These are phyloP conservation scores for Arctopsyche grandis DNA, from an alignment of 1,140 invertebrate genomes.

Conservation along the genomic window DNA sequence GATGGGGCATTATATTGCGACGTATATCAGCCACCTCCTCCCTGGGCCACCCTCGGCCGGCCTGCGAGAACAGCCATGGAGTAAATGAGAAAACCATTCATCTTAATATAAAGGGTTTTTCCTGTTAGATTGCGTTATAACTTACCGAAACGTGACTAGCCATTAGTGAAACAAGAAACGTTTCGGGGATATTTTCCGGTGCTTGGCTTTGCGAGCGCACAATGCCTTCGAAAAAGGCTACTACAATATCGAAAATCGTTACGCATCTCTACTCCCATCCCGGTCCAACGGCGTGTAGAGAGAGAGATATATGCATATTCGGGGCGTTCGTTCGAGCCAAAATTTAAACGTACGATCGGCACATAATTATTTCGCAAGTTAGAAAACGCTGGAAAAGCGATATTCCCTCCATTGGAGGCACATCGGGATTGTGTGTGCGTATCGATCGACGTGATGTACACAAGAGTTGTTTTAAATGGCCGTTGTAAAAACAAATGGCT, in stretches of 20 bases:
- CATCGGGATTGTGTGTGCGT: background rate
- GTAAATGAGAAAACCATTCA: slow-evolving; percentile 55
- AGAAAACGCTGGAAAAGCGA: background rate
- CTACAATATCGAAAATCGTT: slow-evolving; percentile 1
- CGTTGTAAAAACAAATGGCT: slow-evolving; percentile 52
- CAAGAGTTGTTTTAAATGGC: slow-evolving; percentile 52
- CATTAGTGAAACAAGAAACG: slow-evolving; percentile 34
- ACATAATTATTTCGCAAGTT: background rate
- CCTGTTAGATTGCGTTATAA: slow-evolving; percentile 54
- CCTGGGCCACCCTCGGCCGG: slow-evolving; percentile 10
- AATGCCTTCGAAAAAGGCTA: background rate
- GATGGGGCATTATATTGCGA: slow-evolving; percentile 54
- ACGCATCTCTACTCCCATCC: background rate
- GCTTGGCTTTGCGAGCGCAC: background rate
- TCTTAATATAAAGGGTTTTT: slow-evolving; percentile 55
- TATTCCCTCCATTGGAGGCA: background rate
- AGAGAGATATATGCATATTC: background rate
- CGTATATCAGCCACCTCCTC: slow-evolving; percentile 51
- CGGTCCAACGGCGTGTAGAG: no score
- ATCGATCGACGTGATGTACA: slow-evolving; percentile 45
- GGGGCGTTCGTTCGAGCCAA: background rate
- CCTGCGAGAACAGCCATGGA: slow-evolving; percentile 40
- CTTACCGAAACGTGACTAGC: slow-evolving; percentile 45
- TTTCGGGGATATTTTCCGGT: slow-evolving; percentile 9
- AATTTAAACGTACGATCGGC: background rate